phyloP scores from a whole-genome alignment of 2,888 invertebrate species.

The Muschampia plurimacula region DNA sequence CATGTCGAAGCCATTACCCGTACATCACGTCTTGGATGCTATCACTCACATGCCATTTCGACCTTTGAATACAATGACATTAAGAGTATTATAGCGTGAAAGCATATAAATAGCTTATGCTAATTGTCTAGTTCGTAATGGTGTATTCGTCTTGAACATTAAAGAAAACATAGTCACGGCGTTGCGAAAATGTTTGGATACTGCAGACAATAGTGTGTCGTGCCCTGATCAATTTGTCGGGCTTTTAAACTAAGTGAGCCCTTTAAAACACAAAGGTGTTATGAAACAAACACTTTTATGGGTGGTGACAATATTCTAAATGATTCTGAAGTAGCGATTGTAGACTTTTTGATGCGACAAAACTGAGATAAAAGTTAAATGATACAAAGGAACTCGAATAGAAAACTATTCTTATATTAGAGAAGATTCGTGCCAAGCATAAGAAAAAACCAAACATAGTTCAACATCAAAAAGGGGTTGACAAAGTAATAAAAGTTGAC shows the following conservation, averaged over 20 bases:
- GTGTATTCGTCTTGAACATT: conserved; percentile 15
- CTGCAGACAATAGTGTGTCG: conserved; percentile 20
- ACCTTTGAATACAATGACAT: background rate
- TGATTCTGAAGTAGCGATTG: background rate
- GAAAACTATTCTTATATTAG: too few relatives aligned
- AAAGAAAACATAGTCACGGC: conserved; percentile 8
- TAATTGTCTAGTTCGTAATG: conserved; percentile 27
- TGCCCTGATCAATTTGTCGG: conserved; percentile 27
- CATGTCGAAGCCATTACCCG: conserved; percentile 31
- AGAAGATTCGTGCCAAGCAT: too few relatives aligned
- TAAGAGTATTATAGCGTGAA: conserved; percentile 19
- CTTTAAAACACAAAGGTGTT: conserved; percentile 7
- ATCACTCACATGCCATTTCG: conserved; percentile 5
- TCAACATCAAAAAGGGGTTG: too few relatives aligned
- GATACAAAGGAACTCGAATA: too few relatives aligned
- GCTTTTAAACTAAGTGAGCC: conserved; percentile 10
- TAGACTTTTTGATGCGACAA: background rate
- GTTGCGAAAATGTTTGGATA: conserved; percentile 32
- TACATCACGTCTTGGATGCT: conserved; percentile 20
- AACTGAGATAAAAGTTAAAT: too few relatives aligned
- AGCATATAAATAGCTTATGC: conserved; percentile 4
- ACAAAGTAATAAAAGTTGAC: too few relatives aligned
- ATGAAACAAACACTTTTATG: background rate
- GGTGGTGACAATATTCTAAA: background rate
- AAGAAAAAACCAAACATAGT: too few relatives aligned